phyloP scores from a whole-genome alignment of 2,888 invertebrate species.

The Aphrophora alni region DNA sequence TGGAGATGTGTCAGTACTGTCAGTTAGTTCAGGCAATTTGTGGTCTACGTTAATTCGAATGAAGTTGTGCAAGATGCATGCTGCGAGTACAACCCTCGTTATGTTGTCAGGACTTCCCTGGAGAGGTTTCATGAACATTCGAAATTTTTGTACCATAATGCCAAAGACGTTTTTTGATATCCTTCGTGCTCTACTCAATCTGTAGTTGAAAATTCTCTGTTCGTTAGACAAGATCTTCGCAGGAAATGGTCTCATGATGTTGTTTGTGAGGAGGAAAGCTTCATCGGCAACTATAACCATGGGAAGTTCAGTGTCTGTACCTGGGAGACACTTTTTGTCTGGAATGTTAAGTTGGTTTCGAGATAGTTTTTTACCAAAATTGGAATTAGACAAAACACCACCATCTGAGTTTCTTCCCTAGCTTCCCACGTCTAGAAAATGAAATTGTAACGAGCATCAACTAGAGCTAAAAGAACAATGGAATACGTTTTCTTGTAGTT shows the following conservation, averaged over 20 bases:
- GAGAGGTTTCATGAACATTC: constrained; percentile 24
- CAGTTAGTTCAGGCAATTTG: constrained; percentile 16
- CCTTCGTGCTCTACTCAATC: constrained; percentile 32
- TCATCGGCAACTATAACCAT: constrained; percentile 31
- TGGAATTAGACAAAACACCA: constrained; percentile 20
- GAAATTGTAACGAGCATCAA: constrained; percentile 47
- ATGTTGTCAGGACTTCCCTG: constrained; percentile 25
- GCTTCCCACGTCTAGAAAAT: constrained; percentile 45
- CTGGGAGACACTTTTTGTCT: constrained; percentile 21
- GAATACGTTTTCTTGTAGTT: constrained; percentile 46
- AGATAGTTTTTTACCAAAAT: constrained; percentile 16
- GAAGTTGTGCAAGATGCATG: constrained; percentile 15
- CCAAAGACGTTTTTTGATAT: constrained; percentile 39
- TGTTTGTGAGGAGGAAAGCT: constrained; percentile 30
- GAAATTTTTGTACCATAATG: constrained; percentile 31
- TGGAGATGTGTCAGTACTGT: constrained; percentile 12
- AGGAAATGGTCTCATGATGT: constrained; percentile 34
- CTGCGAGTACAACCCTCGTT: constrained; percentile 16
- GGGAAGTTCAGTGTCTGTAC: constrained; percentile 20
- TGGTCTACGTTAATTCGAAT: constrained; percentile 16
- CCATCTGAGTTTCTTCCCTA: constrained; percentile 29
- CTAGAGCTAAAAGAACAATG: constrained; percentile 44
- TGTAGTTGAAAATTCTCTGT: constrained; percentile 36
- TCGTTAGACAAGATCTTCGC: constrained; percentile 18
- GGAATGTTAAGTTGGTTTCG: constrained; percentile 18